These are phyloP conservation scores for Rhinopomastus cyanomelas DNA, from an alignment of 2,113 vertebrate species.

Conservation along the genomic window DNA sequence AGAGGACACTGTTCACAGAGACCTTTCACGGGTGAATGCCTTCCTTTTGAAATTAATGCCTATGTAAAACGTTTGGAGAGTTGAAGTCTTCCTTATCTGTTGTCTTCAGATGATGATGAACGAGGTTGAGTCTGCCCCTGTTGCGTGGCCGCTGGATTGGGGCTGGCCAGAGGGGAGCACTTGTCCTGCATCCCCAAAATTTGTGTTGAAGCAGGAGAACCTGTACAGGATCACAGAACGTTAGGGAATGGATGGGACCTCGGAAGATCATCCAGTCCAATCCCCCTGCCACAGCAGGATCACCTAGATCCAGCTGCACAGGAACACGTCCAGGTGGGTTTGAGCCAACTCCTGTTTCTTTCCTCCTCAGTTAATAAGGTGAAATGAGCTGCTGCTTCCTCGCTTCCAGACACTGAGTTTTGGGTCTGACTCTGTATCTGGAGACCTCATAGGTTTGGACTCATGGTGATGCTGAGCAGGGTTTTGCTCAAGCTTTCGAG, in stretches of 20 bases:
- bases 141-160: background rate
- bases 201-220: background rate
- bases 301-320: too few relatives aligned
- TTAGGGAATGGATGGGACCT: too few relatives aligned
- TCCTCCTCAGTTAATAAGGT: background rate
- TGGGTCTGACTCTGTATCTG: accelerated
- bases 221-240: too few relatives aligned
- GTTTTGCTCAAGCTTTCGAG: accelerated
- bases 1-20: background rate
- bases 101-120: background rate
- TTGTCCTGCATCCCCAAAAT: background rate
- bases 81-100: background rate
- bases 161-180: background rate
- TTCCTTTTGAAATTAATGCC: background rate
- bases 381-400: background rate
- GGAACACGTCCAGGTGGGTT: too few relatives aligned
- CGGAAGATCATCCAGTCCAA: too few relatives aligned
- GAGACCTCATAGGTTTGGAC: background rate
- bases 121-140: background rate
- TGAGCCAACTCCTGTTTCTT: accelerated
- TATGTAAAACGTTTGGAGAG: background rate
- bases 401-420: background rate
- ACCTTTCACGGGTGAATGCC: background rate
- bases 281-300: too few relatives aligned
- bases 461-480: accelerated